These are phyloP conservation scores for Platorchestia sp. DNA, from an alignment of 1,140 invertebrate species.

Conservation along the genomic window DNA sequence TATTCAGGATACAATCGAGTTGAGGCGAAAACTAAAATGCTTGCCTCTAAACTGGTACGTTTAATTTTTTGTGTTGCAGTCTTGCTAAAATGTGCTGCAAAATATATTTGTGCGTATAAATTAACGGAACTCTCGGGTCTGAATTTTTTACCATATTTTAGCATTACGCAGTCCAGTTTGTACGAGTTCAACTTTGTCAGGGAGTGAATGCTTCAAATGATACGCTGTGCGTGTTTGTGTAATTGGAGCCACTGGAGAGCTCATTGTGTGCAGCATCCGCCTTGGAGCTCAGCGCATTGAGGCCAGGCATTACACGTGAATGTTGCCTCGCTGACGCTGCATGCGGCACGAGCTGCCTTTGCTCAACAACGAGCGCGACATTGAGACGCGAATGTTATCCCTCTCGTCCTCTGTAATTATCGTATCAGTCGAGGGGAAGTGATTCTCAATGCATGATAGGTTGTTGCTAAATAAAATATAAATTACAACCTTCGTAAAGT, in stretches of 20 bases:
- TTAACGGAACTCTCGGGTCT: not conserved
- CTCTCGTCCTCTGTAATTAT: not conserved
- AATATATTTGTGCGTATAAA: not conserved
- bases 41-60: not conserved
- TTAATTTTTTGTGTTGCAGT: not conserved
- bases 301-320: not conserved
- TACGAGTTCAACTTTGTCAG: not conserved
- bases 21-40: not conserved
- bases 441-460: not conserved
- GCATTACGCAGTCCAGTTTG: not conserved
- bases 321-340: not conserved
- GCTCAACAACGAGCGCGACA: not conserved
- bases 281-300: not conserved
- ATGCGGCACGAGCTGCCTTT: not conserved
- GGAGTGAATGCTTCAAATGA: not conserved
- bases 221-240: not conserved
- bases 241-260: not conserved
- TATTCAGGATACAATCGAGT: not conserved
- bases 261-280: not conserved
- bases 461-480: not conserved
- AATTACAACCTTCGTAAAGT: not conserved
- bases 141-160: not conserved
- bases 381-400: not conserved
- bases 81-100: not conserved
- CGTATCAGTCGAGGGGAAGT: not conserved